Conservation (phyloP, 2,888 invertebrate genomes). For the Colletes collaris region DNA sequence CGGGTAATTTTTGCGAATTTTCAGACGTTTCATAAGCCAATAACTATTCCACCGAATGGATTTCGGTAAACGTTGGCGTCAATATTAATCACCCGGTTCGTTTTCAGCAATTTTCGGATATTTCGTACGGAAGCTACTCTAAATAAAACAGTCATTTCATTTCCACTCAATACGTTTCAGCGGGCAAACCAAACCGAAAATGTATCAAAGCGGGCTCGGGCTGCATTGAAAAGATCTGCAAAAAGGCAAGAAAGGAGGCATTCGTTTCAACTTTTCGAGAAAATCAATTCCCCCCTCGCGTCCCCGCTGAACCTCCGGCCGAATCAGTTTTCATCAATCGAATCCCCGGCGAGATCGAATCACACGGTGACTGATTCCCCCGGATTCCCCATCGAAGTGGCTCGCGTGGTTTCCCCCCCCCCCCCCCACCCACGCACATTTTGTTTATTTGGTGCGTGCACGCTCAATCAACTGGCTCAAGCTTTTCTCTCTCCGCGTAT, state of each 20-base stretch:
- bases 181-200: no score
- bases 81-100: no score
- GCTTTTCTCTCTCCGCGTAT: conserved; percentile 4
- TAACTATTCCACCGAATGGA: no score
- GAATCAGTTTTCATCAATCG: conserved; percentile 37
- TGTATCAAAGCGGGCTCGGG: no score
- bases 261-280: background rate
- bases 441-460: conserved; percentile 39
- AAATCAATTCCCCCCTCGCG: conserved; percentile 6
- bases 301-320: background rate
- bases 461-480: conserved; percentile 37
- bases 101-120: no score
- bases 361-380: conserved; percentile 35
- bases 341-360: conserved; percentile 25
- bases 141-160: no score
- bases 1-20: no score
- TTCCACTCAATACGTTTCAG: no score
- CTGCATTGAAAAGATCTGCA: background rate
- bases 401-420: background rate
- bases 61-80: no score
- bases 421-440: background rate
- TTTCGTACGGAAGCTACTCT: no score
- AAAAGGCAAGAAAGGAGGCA: background rate
- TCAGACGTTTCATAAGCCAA: no score
- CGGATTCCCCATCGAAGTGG: conserved; percentile 15